A percentile compares a stretch with the other conserved stretches of the same genome.
phyloP scores from a whole-genome alignment of 2,888 invertebrate species.

The Meloe dianella region DNA sequence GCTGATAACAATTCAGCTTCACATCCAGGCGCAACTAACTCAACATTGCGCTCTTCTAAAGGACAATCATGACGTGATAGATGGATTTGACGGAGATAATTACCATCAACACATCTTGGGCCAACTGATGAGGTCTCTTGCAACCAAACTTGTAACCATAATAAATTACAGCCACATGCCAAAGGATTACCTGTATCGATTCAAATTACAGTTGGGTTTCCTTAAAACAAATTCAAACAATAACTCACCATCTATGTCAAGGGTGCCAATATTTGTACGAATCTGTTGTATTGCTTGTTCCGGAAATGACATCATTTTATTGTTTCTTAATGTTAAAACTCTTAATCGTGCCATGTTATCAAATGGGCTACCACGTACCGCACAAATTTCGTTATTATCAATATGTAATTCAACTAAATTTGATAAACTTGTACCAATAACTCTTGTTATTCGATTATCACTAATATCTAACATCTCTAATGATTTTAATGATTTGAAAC shows the following conservation, averaged over 20 bases:
- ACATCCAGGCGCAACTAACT: slow-evolving; percentile 70
- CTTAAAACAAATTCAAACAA: not conserved
- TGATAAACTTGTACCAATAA: slow-evolving; percentile 70
- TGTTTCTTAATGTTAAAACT: slow-evolving; percentile 78
- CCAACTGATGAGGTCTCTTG: slow-evolving; percentile 76
- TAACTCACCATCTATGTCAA: slow-evolving; percentile 81
- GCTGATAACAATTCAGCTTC: slow-evolving; percentile 68
- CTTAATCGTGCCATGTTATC: slow-evolving; percentile 84
- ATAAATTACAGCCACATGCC: slow-evolving; percentile 78
- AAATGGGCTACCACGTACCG: slow-evolving; percentile 80
- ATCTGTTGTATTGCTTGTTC: slow-evolving; percentile 78
- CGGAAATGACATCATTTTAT: slow-evolving; percentile 74
- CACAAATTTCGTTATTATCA: slow-evolving; percentile 83
- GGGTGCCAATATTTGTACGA: slow-evolving; percentile 79
- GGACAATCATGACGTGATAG: slow-evolving; percentile 74
- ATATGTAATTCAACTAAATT: slow-evolving; percentile 82
- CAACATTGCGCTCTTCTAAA: slow-evolving; percentile 57
- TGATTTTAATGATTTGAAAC: slow-evolving; percentile 74
- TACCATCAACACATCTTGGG: slow-evolving; percentile 81
- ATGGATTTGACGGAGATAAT: slow-evolving; percentile 74
- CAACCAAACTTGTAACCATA: slow-evolving; percentile 85
- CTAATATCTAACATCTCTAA: slow-evolving; percentile 87
- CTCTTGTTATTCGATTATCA: slow-evolving; percentile 74
- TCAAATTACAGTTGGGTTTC: not conserved
- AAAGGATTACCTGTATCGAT: slow-evolving; percentile 76